These are phyloP conservation scores for Lampris megalopsis DNA, from an alignment of 2,113 vertebrate genomes.

Conservation along the genomic window DNA sequence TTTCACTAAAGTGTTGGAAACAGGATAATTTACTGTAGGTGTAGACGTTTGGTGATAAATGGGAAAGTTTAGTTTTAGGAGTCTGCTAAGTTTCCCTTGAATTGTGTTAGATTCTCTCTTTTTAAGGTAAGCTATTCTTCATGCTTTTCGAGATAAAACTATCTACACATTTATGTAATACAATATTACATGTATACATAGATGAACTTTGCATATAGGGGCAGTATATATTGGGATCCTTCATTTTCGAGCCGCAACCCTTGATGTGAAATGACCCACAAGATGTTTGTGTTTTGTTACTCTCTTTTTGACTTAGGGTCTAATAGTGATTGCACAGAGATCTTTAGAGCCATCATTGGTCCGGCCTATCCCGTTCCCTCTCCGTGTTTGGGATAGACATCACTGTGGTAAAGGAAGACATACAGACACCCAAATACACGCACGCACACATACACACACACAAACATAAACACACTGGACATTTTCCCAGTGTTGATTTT, in stretches of 20 bases:
- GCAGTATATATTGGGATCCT: slow-evolving; percentile 79
- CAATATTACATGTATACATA: slow-evolving; percentile 78
- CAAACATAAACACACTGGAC: slow-evolving; percentile 49
- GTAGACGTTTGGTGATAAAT: slow-evolving; percentile 77
- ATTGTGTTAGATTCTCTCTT: slow-evolving; percentile 79
- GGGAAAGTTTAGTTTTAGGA: slow-evolving; percentile 77
- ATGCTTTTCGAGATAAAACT: slow-evolving; percentile 73
- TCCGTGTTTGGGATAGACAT: slow-evolving; percentile 75
- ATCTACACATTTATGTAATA: slow-evolving; percentile 80
- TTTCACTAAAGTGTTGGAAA: slow-evolving; percentile 69
- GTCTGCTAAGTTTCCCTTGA: slow-evolving; percentile 79
- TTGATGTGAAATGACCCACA: slow-evolving; percentile 48
- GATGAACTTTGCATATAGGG: slow-evolving; percentile 80
- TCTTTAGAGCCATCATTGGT: slow-evolving; percentile 74
- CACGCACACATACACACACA: slow-evolving; percentile 24
- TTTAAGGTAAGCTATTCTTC: slow-evolving; percentile 77
- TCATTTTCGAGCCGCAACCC: slow-evolving; percentile 69
- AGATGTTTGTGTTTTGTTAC: slow-evolving; percentile 66
- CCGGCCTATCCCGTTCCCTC: slow-evolving; percentile 72
- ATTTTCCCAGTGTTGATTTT: slow-evolving; percentile 51
- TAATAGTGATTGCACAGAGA: slow-evolving; percentile 74
- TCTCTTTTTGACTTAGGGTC: slow-evolving; percentile 61
- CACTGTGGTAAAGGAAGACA: slow-evolving; percentile 76
- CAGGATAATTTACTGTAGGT: slow-evolving; percentile 76
- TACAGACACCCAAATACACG: slow-evolving; percentile 28